Base-by-base conservation (phyloP, 2,888 invertebrate genomes). In the Thysanoteuthis rhombus region DNA sequence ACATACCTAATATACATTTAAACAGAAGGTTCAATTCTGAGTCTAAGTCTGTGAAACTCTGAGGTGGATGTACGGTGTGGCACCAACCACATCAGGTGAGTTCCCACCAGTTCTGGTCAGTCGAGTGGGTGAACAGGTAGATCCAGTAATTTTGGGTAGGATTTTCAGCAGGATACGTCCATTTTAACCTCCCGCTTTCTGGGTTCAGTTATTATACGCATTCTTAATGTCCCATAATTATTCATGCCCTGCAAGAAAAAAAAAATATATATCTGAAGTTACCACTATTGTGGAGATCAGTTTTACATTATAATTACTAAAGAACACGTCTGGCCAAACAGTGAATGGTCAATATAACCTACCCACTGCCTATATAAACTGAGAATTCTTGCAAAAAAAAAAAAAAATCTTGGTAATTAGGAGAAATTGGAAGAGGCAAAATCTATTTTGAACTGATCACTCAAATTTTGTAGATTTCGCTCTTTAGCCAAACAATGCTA, bases 181-280 rank as follows among this genome's bases (percentile, higher is more conserved):
- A 75, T 75, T 75, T 75, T 75, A 75, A 75, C 75, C 12, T 75
- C n/a, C 75, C 75, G 75, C n/a, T 4, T 36, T 75, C 75, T 75
- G 75, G 75, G 75, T 75, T 75, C 75, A 75, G 75, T 75, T 75
- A 75, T 75, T 75, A 75, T 75, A 75, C 75, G 75, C 75, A 75
- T 75, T 75, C 75, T 75, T 75, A 75, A 4, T 75, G 75, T n/a
- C 75, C 36, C 75, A 75, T 75, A 75, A 3, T 75, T 75, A n/a
- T 75, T 75, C 75, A 75, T 75, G 12, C 75, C 75, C 75, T 75
- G 75, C 75, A 75, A 75, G 75, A n/a, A 75, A 75, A 75, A 75
- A 75, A 75, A 75, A 36, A 75, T n/a, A n/a, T 47, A 75, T 12
- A 75, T n/a, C 75, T 36, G 75, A 75, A 75, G 75, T 75, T 75